Conservation (phyloP, 1,140 invertebrate genomes). For the Listronotus oregonensis region DNA sequence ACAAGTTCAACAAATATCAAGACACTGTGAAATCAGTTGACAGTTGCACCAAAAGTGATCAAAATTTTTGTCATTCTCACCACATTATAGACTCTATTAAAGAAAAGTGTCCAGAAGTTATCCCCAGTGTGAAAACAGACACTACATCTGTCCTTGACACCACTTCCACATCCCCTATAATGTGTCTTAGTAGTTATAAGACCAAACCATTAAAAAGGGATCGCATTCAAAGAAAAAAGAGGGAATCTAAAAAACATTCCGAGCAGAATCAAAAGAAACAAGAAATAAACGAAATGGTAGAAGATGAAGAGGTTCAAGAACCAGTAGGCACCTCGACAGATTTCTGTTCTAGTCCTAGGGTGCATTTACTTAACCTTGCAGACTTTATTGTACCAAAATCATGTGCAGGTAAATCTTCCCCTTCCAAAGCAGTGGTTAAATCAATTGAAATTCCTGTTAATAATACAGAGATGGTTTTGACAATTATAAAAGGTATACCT, state of each 20-base stretch:
- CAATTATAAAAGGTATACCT: not conserved
- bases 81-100: constrained; percentile 26
- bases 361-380: not conserved
- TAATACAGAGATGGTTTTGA: constrained; percentile 8
- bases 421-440: not conserved
- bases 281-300: constrained; percentile 14
- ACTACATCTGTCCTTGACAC: constrained; percentile 1
- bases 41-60: constrained; percentile 14
- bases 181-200: not conserved
- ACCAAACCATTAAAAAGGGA: constrained; percentile 10
- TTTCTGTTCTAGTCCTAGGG: not conserved
- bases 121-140: not conserved
- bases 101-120: constrained; percentile 27
- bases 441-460: constrained; percentile 6
- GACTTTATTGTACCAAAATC: not conserved
- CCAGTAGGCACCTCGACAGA: not conserved
- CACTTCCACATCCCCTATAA: not conserved
- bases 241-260: not conserved
- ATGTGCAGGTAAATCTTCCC: no score
- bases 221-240: constrained; percentile 15
- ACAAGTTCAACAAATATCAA: constrained; percentile 27
- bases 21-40: not conserved
- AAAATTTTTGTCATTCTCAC: constrained; percentile 26
- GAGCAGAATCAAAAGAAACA: constrained; percentile 12
- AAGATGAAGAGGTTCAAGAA: constrained; percentile 6